These are phyloP conservation scores for Psittacula echo DNA, from an alignment of 2,797 vertebrate genomes.

Conservation along the genomic window DNA sequence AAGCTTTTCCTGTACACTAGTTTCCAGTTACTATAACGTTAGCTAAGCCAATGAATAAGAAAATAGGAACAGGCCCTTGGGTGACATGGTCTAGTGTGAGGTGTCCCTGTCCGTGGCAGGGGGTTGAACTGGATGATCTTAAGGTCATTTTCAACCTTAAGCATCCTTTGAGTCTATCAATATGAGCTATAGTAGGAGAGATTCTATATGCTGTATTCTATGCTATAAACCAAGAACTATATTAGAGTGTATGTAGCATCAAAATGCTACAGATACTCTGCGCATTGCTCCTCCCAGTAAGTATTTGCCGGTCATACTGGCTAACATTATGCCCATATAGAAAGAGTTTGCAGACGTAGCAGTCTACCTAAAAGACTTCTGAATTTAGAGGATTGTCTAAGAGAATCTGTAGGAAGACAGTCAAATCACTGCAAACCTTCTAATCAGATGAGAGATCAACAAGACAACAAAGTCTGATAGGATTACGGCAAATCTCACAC, in stretches of 20 bases:
- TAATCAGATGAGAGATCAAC: constrained; percentile 40
- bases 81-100: not conserved
- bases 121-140: not conserved
- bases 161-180: not conserved
- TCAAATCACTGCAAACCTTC: not conserved
- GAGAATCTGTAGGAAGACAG: not conserved
- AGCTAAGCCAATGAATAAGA: not conserved
- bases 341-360: not conserved
- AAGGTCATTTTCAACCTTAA: not conserved
- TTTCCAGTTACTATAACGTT: not conserved
- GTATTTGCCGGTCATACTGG: not conserved
- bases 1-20: rapidly evolving
- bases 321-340: not conserved
- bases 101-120: not conserved
- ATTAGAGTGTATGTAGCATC: not conserved
- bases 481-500: constrained; percentile 27
- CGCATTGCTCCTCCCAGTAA: not conserved
- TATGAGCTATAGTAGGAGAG: not conserved
- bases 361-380: not conserved
- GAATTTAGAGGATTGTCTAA: not conserved
- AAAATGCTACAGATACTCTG: not conserved
- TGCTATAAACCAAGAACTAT: not conserved
- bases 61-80: not conserved
- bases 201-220: not conserved
- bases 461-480: not conserved